Conservation (phyloP, 2,888 invertebrate genomes). For the Helleia helle region DNA sequence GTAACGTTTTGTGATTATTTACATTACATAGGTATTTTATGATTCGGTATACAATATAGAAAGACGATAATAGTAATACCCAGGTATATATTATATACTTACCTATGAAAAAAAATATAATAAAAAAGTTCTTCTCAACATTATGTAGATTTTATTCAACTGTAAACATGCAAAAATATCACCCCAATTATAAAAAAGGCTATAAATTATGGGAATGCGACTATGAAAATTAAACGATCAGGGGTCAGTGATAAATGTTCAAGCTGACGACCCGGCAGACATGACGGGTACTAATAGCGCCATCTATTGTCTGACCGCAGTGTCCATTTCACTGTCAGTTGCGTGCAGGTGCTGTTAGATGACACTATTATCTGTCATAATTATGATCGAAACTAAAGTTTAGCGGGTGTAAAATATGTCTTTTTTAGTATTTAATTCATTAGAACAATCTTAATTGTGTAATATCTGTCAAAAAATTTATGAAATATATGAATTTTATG, state of each 20-base stretch:
- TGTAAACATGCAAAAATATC: constrained; percentile 3
- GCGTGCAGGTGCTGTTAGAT: constrained; percentile 31
- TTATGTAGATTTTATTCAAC: constrained; percentile 1
- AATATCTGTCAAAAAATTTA: no score
- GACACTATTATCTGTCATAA: constrained; percentile 24
- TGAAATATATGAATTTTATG: no score
- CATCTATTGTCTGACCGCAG: constrained; percentile 55
- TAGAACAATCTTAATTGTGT: no score
- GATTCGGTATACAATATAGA: no score
- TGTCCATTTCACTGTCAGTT: constrained; percentile 40
- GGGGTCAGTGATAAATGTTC: constrained; percentile 50
- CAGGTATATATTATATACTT: no score
- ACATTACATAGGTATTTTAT: no score
- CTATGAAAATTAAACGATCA: constrained; percentile 59
- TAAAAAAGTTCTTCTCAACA: neutral
- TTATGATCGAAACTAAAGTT: constrained; percentile 9
- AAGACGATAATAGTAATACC: no score
- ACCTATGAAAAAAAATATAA: no score
- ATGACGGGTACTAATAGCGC: constrained; percentile 58
- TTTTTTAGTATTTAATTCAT: no score
- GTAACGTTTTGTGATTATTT: no score
- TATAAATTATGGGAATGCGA: constrained; percentile 19
- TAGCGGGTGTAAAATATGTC: no score
- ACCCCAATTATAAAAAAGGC: constrained; percentile 1
- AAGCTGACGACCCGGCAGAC: constrained; percentile 44